Evolutionary conservation across 1,140 invertebrate genomes (phyloP).

Genomic region (Carcinoscorpius rotundicauda): DNA sequence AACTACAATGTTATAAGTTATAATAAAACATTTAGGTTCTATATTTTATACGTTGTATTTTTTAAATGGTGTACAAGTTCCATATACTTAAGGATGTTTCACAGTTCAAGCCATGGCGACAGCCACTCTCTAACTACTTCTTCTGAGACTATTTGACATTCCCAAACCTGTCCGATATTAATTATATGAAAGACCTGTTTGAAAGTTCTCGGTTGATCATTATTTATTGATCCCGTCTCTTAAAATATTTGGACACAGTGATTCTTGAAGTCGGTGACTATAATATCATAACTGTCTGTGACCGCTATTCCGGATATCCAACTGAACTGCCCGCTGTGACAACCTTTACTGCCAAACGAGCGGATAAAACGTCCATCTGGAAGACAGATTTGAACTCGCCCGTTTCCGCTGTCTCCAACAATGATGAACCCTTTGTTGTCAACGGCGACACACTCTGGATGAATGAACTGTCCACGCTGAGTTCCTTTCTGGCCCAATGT

Average conservation of each 20-base stretch:
- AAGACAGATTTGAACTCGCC: constrained; percentile 57
- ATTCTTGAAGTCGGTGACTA: constrained; percentile 55
- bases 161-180: no score
- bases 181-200: no score
- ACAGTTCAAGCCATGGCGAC: no score
- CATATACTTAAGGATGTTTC: no score
- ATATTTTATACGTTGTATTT: no score
- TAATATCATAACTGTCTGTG: constrained; percentile 47
- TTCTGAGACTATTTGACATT: no score
- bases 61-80: no score
- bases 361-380: constrained; percentile 47
- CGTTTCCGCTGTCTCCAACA: constrained; percentile 63
- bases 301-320: constrained; percentile 55
- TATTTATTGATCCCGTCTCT: no score
- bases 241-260: constrained; percentile 54
- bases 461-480: constrained; percentile 48
- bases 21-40: no score
- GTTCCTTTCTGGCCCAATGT: constrained; percentile 32
- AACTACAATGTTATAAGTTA: no score
- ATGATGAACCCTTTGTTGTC: constrained; percentile 56
- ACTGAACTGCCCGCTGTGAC: constrained; percentile 48
- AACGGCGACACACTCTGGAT: constrained; percentile 52
- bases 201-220: no score
- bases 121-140: no score
- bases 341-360: constrained; percentile 47